Base-by-base conservation (phyloP, 2,797 vertebrate genomes). In the Phalloptychus januarius region DNA sequence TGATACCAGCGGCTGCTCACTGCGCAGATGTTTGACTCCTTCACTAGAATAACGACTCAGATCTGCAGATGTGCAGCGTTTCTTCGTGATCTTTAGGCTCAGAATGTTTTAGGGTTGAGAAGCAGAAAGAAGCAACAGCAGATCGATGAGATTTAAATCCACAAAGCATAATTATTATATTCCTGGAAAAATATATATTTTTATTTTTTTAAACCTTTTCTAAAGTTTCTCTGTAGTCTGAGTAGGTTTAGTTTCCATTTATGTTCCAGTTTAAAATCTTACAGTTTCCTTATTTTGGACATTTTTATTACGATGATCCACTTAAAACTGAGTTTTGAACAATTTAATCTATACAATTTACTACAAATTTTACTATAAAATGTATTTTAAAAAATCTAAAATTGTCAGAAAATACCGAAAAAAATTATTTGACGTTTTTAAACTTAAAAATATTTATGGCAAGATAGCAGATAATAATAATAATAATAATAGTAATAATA, bases 1-100 rank as follows among this genome's bases (percentile, higher is more conserved):
- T 83, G 76, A 77, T 83, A 54, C 2, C 38, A 28, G 42, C 42
- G 58, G 52, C 56, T 82, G 71, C 75, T 86, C 58, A 54, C 40
- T 16, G 56, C 50, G 63, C 1, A 13, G 48, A 54, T 31, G 4
- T 6, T 65, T 31, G 56, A 38, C 20, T 42, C 11, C 65, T 69
- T 42, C 13, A 40, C 5, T 38, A 42, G 63, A 40, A 40, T 42
- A 67, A 40, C 20, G 65, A 23, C 65, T 2, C 2, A 69, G 4
- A 69, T 69, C 5, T 42, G 65, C 65, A 69, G 36, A 67, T 67
- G 36, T 33, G 58, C 28, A 25, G 36, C 16, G 20, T 11, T 5
- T 69, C 63, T 67, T 40, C 36, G 10, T 38, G 31, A 36, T 4
- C 18, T 65, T 63, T 5, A 3, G 15, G 61, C 7, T 65, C 36